A percentile compares a stretch with the other conserved stretches of the same genome.
Conservation (phyloP, 2,888 invertebrate genomes). For the Resseliella maxima region DNA sequence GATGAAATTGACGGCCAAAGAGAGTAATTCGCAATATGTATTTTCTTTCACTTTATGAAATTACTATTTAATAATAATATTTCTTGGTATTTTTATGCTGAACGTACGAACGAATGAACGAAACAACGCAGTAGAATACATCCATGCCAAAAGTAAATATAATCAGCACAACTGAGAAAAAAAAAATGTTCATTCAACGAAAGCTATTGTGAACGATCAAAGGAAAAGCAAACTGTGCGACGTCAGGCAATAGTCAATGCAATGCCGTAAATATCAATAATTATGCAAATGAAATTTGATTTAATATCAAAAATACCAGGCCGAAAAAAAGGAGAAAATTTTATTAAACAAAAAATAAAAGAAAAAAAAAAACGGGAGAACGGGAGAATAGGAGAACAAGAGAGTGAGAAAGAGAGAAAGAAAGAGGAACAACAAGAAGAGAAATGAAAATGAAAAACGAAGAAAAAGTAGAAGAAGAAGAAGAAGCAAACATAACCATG, state of each 20-base stretch:
- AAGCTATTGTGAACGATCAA: conserved; percentile 21
- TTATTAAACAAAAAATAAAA: conserved; percentile 14
- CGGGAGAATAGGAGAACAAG: not conserved
- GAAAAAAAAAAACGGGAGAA: not conserved
- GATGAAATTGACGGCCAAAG: conserved; percentile 30
- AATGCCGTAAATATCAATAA: conserved; percentile 57
- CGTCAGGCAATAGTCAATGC: conserved; percentile 51
- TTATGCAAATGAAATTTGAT: conserved; percentile 57
- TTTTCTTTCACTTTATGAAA: conserved; percentile 31
- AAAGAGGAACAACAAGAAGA: not conserved
- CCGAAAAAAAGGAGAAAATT: conserved; percentile 35
- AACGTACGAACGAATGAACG: not conserved
- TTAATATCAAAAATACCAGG: conserved; percentile 25
- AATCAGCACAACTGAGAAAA: not conserved
- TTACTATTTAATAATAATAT: conserved; percentile 51
- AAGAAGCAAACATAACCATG: too few relatives aligned
- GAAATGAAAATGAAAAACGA: not conserved
- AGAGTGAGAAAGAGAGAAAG: not conserved
- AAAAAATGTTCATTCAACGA: not conserved
- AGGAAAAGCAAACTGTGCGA: conserved; percentile 13
- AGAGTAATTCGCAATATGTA: conserved; percentile 29
- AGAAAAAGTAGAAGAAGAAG: too few relatives aligned
- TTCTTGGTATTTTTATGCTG: conserved; percentile 9
- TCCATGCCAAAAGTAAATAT: not conserved
- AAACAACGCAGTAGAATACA: not conserved